These are phyloP conservation scores for Distichodus sexfasciatus DNA, from an alignment of 2,797 vertebrate genomes.

Conservation along the genomic window DNA sequence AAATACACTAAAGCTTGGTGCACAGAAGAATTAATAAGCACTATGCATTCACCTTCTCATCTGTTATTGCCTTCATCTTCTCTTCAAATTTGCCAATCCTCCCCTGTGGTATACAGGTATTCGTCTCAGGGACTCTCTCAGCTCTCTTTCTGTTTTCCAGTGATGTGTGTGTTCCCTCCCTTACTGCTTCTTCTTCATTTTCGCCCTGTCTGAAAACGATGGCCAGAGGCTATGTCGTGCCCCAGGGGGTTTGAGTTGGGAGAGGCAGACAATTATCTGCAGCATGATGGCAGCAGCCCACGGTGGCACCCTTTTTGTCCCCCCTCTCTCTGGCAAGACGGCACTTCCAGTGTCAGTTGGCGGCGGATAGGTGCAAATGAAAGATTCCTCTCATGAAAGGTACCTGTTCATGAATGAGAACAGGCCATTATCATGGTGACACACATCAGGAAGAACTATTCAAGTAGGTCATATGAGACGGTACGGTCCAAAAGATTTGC, in stretches of 20 bases:
- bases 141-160: constrained; percentile 21
- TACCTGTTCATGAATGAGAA: constrained; percentile 55
- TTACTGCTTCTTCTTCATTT: constrained; percentile 52
- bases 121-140: constrained; percentile 40
- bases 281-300: constrained; percentile 54
- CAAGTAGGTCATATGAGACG: too few species aligned
- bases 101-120: constrained; percentile 37
- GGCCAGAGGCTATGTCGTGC: constrained; percentile 56
- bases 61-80: constrained; percentile 33
- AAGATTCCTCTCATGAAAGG: constrained; percentile 44
- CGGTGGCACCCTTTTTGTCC: constrained; percentile 54
- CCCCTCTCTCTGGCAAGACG: constrained; percentile 38
- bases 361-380: constrained; percentile 47
- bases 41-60: too few species aligned
- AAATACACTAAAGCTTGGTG: too few species aligned
- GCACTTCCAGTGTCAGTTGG: constrained; percentile 52
- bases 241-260: constrained; percentile 48
- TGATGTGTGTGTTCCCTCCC: constrained; percentile 33
- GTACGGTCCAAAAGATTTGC: too few species aligned
- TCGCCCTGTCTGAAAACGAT: constrained; percentile 46
- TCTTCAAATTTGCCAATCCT: constrained; percentile 34
- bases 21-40: too few species aligned
- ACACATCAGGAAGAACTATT: too few species aligned
- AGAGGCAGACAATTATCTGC: constrained; percentile 63
- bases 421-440: too few species aligned